These are phyloP conservation scores for Drosophila albomicans DNA, from an alignment of 1,140 invertebrate species.

Conservation along the genomic window DNA sequence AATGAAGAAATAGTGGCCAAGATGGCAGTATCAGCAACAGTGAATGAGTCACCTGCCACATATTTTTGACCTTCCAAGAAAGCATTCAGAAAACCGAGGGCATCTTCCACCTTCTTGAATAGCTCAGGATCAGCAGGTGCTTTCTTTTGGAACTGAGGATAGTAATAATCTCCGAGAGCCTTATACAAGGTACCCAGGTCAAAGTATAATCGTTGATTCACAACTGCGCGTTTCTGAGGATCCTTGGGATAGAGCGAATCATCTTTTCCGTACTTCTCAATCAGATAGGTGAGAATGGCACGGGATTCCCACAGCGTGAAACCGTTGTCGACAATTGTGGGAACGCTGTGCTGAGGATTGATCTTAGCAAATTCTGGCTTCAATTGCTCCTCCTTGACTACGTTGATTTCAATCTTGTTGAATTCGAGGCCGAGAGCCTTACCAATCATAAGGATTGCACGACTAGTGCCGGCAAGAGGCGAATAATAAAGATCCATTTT, in stretches of 20 bases:
- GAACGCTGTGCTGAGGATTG: slow-evolving; percentile 81
- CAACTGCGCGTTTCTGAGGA: slow-evolving; percentile 85
- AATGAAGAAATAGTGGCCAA: slow-evolving; percentile 31
- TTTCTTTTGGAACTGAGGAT: slow-evolving; percentile 49
- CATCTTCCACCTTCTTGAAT: slow-evolving; percentile 42
- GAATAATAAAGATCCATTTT: slow-evolving; percentile 55
- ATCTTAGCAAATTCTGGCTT: slow-evolving; percentile 87
- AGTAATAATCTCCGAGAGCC: slow-evolving; percentile 81
- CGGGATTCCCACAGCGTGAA: slow-evolving; percentile 68
- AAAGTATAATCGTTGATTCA: slow-evolving; percentile 87
- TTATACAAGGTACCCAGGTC: slow-evolving; percentile 85
- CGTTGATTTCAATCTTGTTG: slow-evolving; percentile 85
- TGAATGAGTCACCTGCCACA: slow-evolving; percentile 49
- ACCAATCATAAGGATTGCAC: slow-evolving; percentile 83
- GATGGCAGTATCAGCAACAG: slow-evolving; percentile 56
- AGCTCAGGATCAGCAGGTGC: slow-evolving; percentile 15
- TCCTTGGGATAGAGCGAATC: slow-evolving; percentile 87
- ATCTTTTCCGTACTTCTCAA: slow-evolving; percentile 78
- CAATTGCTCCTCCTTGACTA: slow-evolving; percentile 87
- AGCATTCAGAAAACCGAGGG: slow-evolving; percentile 38
- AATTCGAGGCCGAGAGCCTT: slow-evolving; percentile 85
- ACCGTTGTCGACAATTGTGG: slow-evolving; percentile 63
- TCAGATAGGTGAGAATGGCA: slow-evolving; percentile 66
- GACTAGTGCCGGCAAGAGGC: slow-evolving; percentile 72
- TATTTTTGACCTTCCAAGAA: slow-evolving; percentile 53